Evolutionary conservation across 2,888 invertebrate species (phyloP), one percentile per base, ranked within the genome.

Genomic region (Cosmia pyralina): DNA sequence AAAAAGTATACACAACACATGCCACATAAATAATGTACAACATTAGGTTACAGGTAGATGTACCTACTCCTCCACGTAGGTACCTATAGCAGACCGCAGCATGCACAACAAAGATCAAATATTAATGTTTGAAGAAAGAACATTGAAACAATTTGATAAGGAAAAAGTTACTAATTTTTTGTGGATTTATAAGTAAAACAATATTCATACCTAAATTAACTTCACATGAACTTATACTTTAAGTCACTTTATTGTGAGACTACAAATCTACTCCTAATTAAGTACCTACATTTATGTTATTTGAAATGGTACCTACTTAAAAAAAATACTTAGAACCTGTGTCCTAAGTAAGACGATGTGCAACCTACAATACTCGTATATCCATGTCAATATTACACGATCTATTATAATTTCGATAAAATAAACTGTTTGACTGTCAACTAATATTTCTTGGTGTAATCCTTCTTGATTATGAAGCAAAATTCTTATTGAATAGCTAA

Each of bases 371-470:
- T 13, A 10, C 0, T 15, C 13, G 28, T 15, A 64, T 10, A 13
- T 48, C n/a, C 2, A 19, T 50, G 58, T 44, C 15, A 11, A 19
- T 50, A 38, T 13, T 2, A 34, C 13, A 38, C 4, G 17, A 52
- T 53, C 10, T 11, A 13, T 46, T 22, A 46, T 50, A 41, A 53
- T 46, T 44, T 11, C 7, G 22, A 62, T 63, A 19, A n/a, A 58
- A 52, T 65, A 38, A 46, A 13, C 8, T 5, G 11, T 19, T 5
- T 22, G 17, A n/a, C 13, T 52, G 8, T 15, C n/a, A n/a, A 41
- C 3, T 28, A n/a, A n/a, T n/a, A 59, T 58, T 59, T 11, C 41
- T 34, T 34, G 3, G 50, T 55, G 48, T 74, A 62, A 58, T 62
- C 50, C 8, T 38, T 52, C 22, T 22, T 28, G 8, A 69, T n/a